Base-by-base conservation (phyloP, 2,888 invertebrate genomes). In the Rosalia funebris region DNA sequence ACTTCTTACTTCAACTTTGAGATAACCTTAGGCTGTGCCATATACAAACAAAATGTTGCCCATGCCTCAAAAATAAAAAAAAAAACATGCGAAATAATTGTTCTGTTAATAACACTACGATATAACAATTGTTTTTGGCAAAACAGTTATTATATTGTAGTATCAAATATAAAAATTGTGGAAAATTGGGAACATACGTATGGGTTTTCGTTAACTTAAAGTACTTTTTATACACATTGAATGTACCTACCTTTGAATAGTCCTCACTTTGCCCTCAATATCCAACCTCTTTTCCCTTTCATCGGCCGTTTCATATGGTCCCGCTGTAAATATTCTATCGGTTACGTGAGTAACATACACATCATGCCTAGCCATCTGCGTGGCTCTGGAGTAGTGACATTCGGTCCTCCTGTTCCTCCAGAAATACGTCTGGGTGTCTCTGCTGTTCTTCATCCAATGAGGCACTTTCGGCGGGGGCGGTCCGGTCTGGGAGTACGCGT, bases 401-500 rank as follows among this genome's bases (percentile, higher is more conserved):
- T 88, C 85, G 79, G 85, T 76, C 73, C 81, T 84, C 66, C 86
- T 83, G 53, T 83, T 83, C 66, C 84, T 83, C 47, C 84, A 84
- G 15, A 70, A 76, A 58, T 75, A 76, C 1, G 90, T 91, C 79
- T 92, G 93, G 0, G 89, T 87, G 62, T 89, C 88, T 65, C 89
- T 82, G 64, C 85, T 85, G 54, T 79, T 84, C 73, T 84, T 85
- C 66, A 79, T 79, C 58, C 85, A 83, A 0, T 83, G 81, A 0
- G 84, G 83, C 36, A 86, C 68, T 70, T 84, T 86, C 62, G 83
- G 84, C 1, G 82, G 79, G 48, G 83, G 84, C 36, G 89, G 89
- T 0, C 87, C 88, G 2, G 95, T 95, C 83, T 96, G 95, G 0
- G 92, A 89, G 64, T 86, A 89, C 1, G 93, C 95, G 81, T 96